Percentiles rank a stretch among this genome's conserved stretches.
Conservation (phyloP, 2,113 vertebrate species). For the Austrofundulus limnaeus region DNA sequence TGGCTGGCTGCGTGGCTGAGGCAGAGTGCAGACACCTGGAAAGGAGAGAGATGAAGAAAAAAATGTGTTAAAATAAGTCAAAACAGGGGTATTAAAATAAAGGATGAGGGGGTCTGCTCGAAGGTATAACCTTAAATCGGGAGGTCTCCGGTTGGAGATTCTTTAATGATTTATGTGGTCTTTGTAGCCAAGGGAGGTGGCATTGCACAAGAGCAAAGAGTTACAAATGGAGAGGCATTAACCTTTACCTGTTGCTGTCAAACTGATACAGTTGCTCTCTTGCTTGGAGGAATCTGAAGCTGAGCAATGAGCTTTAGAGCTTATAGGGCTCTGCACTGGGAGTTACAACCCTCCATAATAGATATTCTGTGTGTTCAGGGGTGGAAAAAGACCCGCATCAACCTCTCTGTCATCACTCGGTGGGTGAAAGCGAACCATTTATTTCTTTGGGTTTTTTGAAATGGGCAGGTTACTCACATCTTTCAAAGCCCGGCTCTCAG, state of each 20-base stretch:
- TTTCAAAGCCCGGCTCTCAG: constrained; percentile 30
- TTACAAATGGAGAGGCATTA: constrained; percentile 71
- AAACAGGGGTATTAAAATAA: constrained; percentile 44
- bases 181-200: constrained; percentile 58
- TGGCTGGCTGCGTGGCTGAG: constrained; percentile 52
- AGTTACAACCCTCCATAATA: constrained; percentile 29
- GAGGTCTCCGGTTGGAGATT: constrained; percentile 33
- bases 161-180: constrained; percentile 56
- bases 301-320: constrained; percentile 39
- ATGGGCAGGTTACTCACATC: constrained; percentile 31
- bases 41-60: constrained; percentile 29
- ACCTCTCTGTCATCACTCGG: constrained; percentile 38
- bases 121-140: constrained; percentile 67
- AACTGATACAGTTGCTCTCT: constrained; percentile 38
- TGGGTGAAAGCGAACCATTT: constrained; percentile 43
- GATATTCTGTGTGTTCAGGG: constrained; percentile 21
- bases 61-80: constrained; percentile 44
- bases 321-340: not conserved
- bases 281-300: constrained; percentile 34
- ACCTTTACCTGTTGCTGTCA: constrained; percentile 68
- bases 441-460: constrained; percentile 42
- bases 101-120: constrained; percentile 57
- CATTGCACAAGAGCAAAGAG: constrained; percentile 46
- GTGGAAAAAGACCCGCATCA: constrained; percentile 37
- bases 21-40: constrained; percentile 67